These are phyloP conservation scores for Phrynocephalus forsythii DNA, from an alignment of 2,797 vertebrate species.

Conservation along the genomic window DNA sequence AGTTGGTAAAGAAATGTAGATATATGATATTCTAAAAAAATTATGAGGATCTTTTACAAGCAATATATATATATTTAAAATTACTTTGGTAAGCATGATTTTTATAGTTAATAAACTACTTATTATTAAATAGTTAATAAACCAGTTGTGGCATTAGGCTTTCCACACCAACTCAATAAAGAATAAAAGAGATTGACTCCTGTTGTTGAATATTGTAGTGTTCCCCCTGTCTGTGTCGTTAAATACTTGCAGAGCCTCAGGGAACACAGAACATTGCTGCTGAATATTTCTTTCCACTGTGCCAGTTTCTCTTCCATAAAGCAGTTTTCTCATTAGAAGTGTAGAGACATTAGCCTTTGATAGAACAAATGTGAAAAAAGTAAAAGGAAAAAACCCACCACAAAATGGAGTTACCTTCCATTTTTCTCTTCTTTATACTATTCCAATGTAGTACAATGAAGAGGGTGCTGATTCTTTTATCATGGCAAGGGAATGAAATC, in stretches of 20 bases:
- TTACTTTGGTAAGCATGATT: slow-evolving; percentile 24
- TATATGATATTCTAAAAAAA: not conserved
- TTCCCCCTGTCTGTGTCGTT: slow-evolving; percentile 15
- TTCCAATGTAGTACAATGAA: slow-evolving; percentile 45
- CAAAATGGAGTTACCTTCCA: slow-evolving; percentile 1
- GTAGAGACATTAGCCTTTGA: slow-evolving; percentile 52
- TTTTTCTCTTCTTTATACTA: slow-evolving; percentile 45
- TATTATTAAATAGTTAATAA: slow-evolving; percentile 30
- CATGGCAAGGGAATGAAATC: slow-evolving; percentile 24
- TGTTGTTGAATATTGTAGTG: slow-evolving; percentile 50
- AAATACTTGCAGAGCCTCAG: slow-evolving; percentile 49
- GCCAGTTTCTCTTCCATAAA: slow-evolving; percentile 65
- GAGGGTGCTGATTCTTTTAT: slow-evolving; percentile 41
- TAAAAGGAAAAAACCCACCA: not conserved
- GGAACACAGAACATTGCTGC: no score
- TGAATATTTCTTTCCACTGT: slow-evolving; percentile 59
- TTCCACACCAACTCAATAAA: slow-evolving; percentile 43
- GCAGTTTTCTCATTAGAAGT: slow-evolving; percentile 60
- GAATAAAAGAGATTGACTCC: slow-evolving; percentile 37
- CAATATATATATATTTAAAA: slow-evolving; percentile 8
- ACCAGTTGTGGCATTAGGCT: slow-evolving; percentile 51
- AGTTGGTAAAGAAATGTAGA: not conserved
- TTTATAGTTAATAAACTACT: not conserved
- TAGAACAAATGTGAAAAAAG: slow-evolving; percentile 15
- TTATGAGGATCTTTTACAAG: not conserved